phyloP scores from a whole-genome alignment of 1,140 invertebrate species.

The Coenobita brevimanus region DNA sequence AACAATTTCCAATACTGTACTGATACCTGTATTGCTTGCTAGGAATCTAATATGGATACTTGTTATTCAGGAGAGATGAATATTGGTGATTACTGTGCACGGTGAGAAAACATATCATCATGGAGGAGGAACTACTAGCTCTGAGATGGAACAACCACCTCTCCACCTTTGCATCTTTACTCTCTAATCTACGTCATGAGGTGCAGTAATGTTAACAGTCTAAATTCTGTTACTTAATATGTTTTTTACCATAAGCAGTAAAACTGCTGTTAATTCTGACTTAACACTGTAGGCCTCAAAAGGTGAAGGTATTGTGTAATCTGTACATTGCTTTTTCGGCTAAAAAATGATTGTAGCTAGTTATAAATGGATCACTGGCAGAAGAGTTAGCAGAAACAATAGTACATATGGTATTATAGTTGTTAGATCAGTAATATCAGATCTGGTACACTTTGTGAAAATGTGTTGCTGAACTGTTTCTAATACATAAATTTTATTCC shows the following conservation, averaged over 20 bases:
- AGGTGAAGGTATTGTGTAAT: neutral
- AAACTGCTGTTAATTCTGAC: neutral
- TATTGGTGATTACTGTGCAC: neutral
- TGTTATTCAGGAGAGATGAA: conserved; percentile 24
- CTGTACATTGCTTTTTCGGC: no score
- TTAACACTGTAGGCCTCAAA: neutral
- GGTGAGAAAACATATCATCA: neutral
- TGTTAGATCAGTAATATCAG: no score
- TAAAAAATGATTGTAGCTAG: no score
- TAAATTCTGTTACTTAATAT: no score
- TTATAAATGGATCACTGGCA: no score
- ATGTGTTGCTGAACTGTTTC: neutral
- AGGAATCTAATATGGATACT: neutral
- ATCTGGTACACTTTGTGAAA: no score
- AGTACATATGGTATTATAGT: no score
- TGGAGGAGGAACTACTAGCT: conserved; percentile 48
- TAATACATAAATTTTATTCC: neutral
- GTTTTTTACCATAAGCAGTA: no score
- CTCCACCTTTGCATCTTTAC: conserved; percentile 42
- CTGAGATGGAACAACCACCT: conserved; percentile 50
- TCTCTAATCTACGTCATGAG: conserved; percentile 43
- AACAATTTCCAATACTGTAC: neutral
- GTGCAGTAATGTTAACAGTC: neutral
- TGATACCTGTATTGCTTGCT: neutral
- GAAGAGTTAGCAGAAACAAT: no score